Base-by-base conservation (phyloP, 2,113 vertebrate species). In the Numida meleagris region DNA sequence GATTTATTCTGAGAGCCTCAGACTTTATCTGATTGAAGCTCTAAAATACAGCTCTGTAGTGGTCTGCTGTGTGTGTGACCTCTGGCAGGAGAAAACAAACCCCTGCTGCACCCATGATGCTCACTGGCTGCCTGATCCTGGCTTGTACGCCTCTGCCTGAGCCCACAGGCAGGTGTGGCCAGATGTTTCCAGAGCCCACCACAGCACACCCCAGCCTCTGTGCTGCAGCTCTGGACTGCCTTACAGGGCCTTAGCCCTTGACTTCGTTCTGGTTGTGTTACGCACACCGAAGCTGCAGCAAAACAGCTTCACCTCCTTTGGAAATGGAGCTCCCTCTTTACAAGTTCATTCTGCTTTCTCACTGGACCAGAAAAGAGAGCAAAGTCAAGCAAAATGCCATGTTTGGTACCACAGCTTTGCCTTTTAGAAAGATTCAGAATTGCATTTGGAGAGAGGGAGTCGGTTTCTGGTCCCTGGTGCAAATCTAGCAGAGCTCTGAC, bases 91-190 rank as follows among this genome's bases (percentile, higher is more conserved):
- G 63, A 89, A 82, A 76, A 73, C 34, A 70, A 51, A n/a, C 19
- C 10, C 27, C 11, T 0, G 0, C 10, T 25, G 19, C 51, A 75
- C 29, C 36, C 48, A 0, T 12, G 58, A 53, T 14, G 21, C 79
- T 71, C 61, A 40, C 27, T 0, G 2, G 7, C 29, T 42, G 2
- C 74, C 77, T 94, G 65, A 21, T 53, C 31, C 16, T 9, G 36
- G 68, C 50, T 67, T 40, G 9, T 17, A 18, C 0, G 0, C 51
- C 24, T 50, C 50, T 80, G 82, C 19, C 27, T 51, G 38, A 89
- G 10, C 23, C 21, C 8, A 19, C 9, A 20, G 45, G 2, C 46
- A 42, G 61, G 85, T 55, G 14, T 55, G 58, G 10, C 70, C 78
- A 50, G 36, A 29, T 73, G 42, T 80, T 94, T 48, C 46, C 46